Evolutionary conservation across 2,888 invertebrate genomes (phyloP), one percentile per base, ranked within the genome.

Genomic region (Kuschelorhynchus macadamiae): DNA sequence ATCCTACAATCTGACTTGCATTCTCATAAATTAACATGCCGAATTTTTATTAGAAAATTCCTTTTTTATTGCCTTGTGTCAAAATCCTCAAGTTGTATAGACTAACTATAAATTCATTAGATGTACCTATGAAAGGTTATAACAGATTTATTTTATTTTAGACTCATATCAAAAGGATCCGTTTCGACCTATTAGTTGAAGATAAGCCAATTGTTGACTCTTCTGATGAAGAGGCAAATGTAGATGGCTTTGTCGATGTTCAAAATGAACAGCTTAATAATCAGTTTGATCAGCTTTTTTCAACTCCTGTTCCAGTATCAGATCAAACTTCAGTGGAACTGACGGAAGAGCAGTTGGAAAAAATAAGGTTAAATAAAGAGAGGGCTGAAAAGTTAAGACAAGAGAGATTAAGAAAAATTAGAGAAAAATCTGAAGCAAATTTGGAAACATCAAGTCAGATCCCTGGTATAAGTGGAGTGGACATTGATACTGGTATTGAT

Each of bases 151-250:
- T 49, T 33, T 57, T 57, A 67, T 82, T 82, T 1, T 78, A 91
- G 88, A 89, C 90, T 0, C 89, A 91, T 71, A 84, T 93, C 49
- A 88, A 86, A 52, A 89, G 87, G 82, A 91, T 88, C 77, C 87
- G 88, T 75, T 86, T 88, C 77, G 91, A 88, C 76, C 86, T 90
- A 85, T 33, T 73, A 53, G 84, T 85, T 42, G 80, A 78, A 33
- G 87, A 84, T 32, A 85, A 86, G 16, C 65, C 71, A 65, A 59
- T 85, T 42, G 79, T 79, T 33, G 86, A 82, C 39, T 73, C 72
- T 53, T 83, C 65, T 46, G 63, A 75, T 47, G 63, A 67, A 20
- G 84, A 86, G 18, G 56, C 61, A 18, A 76, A 81, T 0, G 78
- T 82, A 0, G 90, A 90, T 75, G 74, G 72, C 47, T 90, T 91